Evolutionary conservation across 2,888 invertebrate genomes (phyloP).

Genomic region (Coelinius sp.): DNA sequence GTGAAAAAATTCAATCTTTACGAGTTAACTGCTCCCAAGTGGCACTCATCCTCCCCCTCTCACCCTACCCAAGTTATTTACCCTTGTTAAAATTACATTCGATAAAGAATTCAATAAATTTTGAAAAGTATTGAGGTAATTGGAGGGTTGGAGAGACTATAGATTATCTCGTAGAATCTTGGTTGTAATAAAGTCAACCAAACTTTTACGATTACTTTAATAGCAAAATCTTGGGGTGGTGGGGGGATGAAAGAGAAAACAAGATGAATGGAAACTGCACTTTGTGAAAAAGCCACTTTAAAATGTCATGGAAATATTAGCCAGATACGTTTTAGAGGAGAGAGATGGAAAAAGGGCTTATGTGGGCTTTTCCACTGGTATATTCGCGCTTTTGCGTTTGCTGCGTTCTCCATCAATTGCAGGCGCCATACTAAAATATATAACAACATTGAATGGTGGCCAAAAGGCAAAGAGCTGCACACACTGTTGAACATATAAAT

Average conservation of each 20-base stretch:
- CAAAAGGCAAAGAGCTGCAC: neutral
- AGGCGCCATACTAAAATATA: neutral
- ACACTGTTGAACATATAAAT: conserved; percentile 38
- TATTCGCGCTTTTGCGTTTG: neutral
- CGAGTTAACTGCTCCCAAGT: conserved; percentile 1
- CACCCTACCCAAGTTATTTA: neutral
- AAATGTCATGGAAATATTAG: neutral
- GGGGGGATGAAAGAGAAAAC: neutral
- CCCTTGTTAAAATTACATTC: conserved; percentile 17
- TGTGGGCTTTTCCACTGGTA: neutral
- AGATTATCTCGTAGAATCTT: conserved; percentile 14
- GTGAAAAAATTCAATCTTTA: conserved; percentile 3
- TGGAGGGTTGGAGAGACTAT: conserved; percentile 1
- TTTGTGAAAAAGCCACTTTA: conserved; percentile 12
- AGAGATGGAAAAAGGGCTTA: neutral
- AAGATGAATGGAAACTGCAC: conserved; percentile 30
- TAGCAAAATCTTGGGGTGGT: conserved; percentile 9
- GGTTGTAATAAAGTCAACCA: conserved; percentile 23
- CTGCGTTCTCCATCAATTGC: neutral
- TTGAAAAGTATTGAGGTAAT: conserved; percentile 3
- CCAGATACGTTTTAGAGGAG: too few species aligned
- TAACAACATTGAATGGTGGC: neutral
- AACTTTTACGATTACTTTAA: conserved; percentile 37
- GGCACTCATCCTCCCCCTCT: conserved; percentile 17
- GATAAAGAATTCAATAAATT: neutral